Conservation (phyloP, 1,140 invertebrate species). For the Drosophila takahashii region DNA sequence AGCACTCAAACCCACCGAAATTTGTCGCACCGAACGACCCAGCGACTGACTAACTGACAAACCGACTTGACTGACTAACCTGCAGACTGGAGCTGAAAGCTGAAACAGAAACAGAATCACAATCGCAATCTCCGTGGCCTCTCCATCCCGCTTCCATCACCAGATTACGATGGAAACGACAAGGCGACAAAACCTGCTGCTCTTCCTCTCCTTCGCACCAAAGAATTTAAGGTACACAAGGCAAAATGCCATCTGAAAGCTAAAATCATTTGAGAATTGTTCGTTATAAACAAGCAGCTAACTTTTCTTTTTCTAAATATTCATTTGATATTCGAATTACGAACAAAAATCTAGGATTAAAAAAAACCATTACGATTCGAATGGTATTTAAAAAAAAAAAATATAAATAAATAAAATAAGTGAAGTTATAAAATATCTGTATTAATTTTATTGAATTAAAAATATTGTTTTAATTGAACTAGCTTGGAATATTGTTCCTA, state of each 20-base stretch:
- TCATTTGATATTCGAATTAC: not conserved
- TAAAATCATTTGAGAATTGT: not conserved
- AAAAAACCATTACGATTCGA: too few relatives aligned
- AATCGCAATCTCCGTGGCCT: slow-evolving; percentile 36
- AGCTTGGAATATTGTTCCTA: too few relatives aligned
- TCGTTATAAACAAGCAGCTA: not conserved
- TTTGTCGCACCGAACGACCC: slow-evolving; percentile 27
- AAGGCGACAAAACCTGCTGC: slow-evolving; percentile 57
- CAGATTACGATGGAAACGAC: slow-evolving; percentile 45
- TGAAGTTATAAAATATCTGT: too few relatives aligned
- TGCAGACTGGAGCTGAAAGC: slow-evolving; percentile 59
- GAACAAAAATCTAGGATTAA: not conserved
- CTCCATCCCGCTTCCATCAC: not conserved
- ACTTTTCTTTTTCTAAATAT: not conserved
- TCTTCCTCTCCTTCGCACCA: slow-evolving; percentile 38
- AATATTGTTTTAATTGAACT: too few relatives aligned
- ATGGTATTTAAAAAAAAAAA: too few relatives aligned
- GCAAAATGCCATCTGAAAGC: slow-evolving; percentile 4
- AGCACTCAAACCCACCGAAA: slow-evolving; percentile 65
- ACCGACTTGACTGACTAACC: slow-evolving; percentile 62
- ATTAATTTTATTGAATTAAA: too few relatives aligned
- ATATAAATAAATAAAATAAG: too few relatives aligned
- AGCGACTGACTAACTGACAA: slow-evolving; percentile 18
- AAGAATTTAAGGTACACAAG: slow-evolving; percentile 27
- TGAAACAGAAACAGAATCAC: slow-evolving; percentile 53